Conservation (phyloP, 2,113 vertebrate species). For the Ovibos moschatus region DNA sequence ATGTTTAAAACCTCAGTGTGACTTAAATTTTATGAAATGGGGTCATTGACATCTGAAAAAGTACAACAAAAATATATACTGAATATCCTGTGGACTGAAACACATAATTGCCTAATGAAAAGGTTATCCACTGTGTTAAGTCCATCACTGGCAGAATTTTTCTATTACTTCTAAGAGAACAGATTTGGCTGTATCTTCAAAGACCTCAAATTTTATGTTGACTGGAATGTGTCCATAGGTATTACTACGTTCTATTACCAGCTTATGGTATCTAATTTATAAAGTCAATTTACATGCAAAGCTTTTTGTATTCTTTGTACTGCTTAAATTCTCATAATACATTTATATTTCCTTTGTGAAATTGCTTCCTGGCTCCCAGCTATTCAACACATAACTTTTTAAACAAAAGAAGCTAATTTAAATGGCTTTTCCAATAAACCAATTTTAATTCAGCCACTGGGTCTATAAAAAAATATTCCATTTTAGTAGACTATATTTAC, state of each 20-base stretch:
- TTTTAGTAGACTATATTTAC: not conserved
- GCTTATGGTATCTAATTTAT: conserved; percentile 54
- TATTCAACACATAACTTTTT: conserved; percentile 62
- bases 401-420: conserved; percentile 68
- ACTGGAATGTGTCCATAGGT: conserved; percentile 60
- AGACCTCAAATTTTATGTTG: conserved; percentile 69
- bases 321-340: conserved; percentile 53
- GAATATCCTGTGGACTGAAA: conserved; percentile 77
- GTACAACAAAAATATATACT: conserved; percentile 77
- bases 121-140: conserved; percentile 82
- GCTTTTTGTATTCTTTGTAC: conserved; percentile 61
- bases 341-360: conserved; percentile 67
- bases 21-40: conserved; percentile 82
- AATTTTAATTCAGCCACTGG: conserved; percentile 44
- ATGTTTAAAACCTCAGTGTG: conserved; percentile 80
- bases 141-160: conserved; percentile 76
- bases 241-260: conserved; percentile 55
- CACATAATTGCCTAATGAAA: conserved; percentile 83
- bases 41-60: conserved; percentile 80
- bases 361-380: conserved; percentile 35
- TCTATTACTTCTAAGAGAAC: conserved; percentile 75
- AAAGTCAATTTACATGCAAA: conserved; percentile 68
- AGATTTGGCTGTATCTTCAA: conserved; percentile 74
- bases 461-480: conserved; percentile 12
- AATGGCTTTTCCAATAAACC: conserved; percentile 52